Evolutionary conservation across 2,888 invertebrate genomes (phyloP).

Genomic region (Lithodes maja): DNA sequence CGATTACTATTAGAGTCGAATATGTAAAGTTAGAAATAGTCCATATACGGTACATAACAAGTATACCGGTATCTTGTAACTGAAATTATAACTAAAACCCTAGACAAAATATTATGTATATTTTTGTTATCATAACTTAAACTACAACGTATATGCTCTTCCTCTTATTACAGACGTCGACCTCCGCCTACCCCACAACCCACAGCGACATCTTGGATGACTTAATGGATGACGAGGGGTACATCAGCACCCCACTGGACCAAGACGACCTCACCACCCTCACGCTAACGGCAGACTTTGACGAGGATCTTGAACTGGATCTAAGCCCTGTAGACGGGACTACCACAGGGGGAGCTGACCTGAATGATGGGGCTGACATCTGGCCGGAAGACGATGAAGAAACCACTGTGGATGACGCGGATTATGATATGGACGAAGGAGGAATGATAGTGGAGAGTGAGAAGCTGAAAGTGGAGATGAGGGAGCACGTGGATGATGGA

Average conservation of each 20-base stretch:
- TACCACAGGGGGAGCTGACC: slow-evolving; percentile 1
- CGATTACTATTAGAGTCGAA: too few species aligned
- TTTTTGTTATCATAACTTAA: neutral
- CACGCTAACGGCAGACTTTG: slow-evolving; percentile 11
- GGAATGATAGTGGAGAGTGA: neutral
- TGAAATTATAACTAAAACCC: neutral
- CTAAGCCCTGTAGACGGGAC: neutral
- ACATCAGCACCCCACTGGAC: slow-evolving; percentile 39
- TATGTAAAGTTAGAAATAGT: too few species aligned
- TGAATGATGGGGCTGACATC: neutral
- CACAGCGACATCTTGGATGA: slow-evolving; percentile 12
- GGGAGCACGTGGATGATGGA: neutral
- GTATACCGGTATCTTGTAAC: neutral
- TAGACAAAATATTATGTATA: neutral
- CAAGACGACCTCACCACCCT: slow-evolving; percentile 53
- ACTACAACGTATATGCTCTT: too few species aligned
- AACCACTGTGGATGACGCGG: neutral
- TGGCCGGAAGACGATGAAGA: neutral
- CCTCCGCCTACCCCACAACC: slow-evolving; percentile 21
- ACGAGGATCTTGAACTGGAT: neutral
- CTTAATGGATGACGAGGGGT: slow-evolving; percentile 24
- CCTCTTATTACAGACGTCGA: slow-evolving; percentile 29
- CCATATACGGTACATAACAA: too few species aligned
- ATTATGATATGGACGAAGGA: neutral
- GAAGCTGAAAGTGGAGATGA: slow-evolving; percentile 1